Conservation (phyloP, 2,113 vertebrate genomes). For the Halichoeres trimaculatus region DNA sequence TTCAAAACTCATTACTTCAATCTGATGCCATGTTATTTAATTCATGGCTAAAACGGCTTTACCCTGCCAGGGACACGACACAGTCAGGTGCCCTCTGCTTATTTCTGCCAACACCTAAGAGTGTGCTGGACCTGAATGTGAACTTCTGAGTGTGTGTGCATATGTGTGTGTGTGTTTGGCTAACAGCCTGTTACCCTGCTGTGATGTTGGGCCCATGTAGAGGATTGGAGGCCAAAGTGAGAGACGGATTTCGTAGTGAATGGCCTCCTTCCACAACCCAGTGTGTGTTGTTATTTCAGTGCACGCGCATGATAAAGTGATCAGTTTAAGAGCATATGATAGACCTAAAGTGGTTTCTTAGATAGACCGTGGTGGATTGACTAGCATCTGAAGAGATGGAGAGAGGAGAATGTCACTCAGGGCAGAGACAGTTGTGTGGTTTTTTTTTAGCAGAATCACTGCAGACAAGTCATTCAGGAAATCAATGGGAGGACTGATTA, state of each 20-base stretch:
- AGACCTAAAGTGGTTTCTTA: constrained; percentile 29
- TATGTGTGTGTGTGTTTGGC: constrained; percentile 22
- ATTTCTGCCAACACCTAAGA: constrained; percentile 26
- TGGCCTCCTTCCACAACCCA: constrained; percentile 33
- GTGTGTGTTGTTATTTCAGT: constrained; percentile 18
- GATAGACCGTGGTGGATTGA: constrained; percentile 30
- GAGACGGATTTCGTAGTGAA: constrained; percentile 40
- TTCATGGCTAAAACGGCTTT: constrained; percentile 14
- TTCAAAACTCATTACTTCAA: constrained; percentile 25
- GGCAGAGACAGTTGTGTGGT: constrained; percentile 41
- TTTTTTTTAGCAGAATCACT: constrained; percentile 63
- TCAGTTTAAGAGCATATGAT: constrained; percentile 34
- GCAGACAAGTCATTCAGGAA: constrained; percentile 57
- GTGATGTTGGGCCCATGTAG: constrained; percentile 42
- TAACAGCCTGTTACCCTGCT: constrained; percentile 40
- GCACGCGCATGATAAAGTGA: constrained; percentile 38
- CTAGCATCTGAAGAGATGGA: constrained; percentile 9
- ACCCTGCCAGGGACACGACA: constrained; percentile 21
- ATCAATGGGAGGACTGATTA: constrained; percentile 72
- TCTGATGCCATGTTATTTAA: constrained; percentile 30
- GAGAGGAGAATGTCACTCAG: constrained; percentile 15
- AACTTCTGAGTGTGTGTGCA: constrained; percentile 24
- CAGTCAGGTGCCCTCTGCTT: constrained; percentile 23
- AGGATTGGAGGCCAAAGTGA: constrained; percentile 25
- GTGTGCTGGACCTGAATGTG: constrained; percentile 22